These are phyloP conservation scores for Drosophila obscura DNA, from an alignment of 1,140 invertebrate genomes.

Conservation along the genomic window DNA sequence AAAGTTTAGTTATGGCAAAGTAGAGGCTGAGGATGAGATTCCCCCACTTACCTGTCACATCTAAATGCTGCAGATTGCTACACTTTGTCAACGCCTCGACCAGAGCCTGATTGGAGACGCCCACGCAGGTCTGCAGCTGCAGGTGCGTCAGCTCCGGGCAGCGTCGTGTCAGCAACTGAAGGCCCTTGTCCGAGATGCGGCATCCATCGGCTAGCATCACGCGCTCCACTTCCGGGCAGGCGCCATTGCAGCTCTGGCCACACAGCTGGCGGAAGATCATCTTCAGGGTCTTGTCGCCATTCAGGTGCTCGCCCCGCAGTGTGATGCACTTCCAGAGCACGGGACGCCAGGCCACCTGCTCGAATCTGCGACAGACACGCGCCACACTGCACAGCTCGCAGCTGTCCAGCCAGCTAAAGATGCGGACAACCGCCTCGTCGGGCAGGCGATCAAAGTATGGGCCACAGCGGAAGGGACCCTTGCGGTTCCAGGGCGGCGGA, in stretches of 20 bases:
- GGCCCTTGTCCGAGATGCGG: constrained; percentile 90
- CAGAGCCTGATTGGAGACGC: constrained; percentile 85
- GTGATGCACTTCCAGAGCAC: constrained; percentile 89
- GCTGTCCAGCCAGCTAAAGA: constrained; percentile 91
- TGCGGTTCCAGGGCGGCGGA: constrained; percentile 78
- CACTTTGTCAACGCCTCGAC: constrained; percentile 86
- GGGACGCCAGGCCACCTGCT: constrained; percentile 92
- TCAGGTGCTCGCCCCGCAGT: constrained; percentile 87
- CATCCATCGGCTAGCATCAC: constrained; percentile 90
- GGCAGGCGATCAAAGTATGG: constrained; percentile 85
- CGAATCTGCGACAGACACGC: constrained; percentile 92
- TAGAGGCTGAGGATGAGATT: neutral
- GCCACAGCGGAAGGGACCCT: constrained; percentile 73
- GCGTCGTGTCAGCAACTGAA: constrained; percentile 87
- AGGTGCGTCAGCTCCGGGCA: constrained; percentile 90
- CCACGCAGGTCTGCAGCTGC: constrained; percentile 88
- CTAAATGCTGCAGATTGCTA: constrained; percentile 89
- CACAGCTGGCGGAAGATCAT: constrained; percentile 87
- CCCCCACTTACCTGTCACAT: constrained; percentile 87
- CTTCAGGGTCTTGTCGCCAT: constrained; percentile 89
- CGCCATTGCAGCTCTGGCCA: constrained; percentile 85
- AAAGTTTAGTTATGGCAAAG: too few species aligned
- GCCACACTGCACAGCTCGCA: constrained; percentile 91
- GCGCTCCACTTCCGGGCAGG: constrained; percentile 87
- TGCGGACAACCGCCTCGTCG: constrained; percentile 86